Percentiles rank a stretch among this genome's conserved stretches.
phyloP scores from a whole-genome alignment of 2,888 invertebrate genomes.

The Aproaerema taeniolella region DNA sequence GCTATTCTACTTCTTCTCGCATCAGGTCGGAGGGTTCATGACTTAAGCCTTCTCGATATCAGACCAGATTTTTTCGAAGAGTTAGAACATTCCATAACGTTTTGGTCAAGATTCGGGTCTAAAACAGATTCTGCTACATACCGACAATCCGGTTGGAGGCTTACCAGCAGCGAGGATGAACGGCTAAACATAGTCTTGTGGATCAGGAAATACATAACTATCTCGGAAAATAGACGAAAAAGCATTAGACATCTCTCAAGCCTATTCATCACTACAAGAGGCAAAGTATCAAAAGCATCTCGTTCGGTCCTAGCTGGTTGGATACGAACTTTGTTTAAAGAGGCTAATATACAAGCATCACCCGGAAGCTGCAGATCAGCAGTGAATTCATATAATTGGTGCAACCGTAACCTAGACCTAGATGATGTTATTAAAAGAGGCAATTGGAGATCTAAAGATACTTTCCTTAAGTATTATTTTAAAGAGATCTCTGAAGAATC shows the following conservation, averaged over 20 bases:
- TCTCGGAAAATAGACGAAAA: background rate
- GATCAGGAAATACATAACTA: conserved; percentile 8
- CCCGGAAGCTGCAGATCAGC: conserved; percentile 17
- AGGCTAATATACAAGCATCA: conserved; percentile 10
- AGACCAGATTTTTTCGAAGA: conserved; percentile 2
- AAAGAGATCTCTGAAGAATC: conserved; percentile 1
- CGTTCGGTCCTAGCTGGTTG: conserved; percentile 21
- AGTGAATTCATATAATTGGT: conserved; percentile 20
- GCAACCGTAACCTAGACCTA: conserved; percentile 9
- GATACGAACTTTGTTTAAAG: conserved; percentile 16
- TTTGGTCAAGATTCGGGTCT: conserved; percentile 17
- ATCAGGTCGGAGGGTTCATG: conserved; percentile 14
- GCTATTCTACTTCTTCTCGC: conserved; percentile 10
- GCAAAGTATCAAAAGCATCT: conserved; percentile 18
- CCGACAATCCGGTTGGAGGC: conserved; percentile 15
- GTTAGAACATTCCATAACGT: background rate
- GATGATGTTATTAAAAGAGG: conserved; percentile 21
- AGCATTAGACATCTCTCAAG: background rate
- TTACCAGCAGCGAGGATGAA: conserved; percentile 1
- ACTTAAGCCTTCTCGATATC: conserved; percentile 9
- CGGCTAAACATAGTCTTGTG: conserved; percentile 12
- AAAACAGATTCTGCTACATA: conserved; percentile 13
- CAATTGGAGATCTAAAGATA: conserved; percentile 19
- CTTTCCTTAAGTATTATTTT: conserved; percentile 10
- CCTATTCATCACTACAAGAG: conserved; percentile 20